Base-by-base conservation (phyloP, 2,888 invertebrate species). In the Kuschelorhynchus macadamiae region DNA sequence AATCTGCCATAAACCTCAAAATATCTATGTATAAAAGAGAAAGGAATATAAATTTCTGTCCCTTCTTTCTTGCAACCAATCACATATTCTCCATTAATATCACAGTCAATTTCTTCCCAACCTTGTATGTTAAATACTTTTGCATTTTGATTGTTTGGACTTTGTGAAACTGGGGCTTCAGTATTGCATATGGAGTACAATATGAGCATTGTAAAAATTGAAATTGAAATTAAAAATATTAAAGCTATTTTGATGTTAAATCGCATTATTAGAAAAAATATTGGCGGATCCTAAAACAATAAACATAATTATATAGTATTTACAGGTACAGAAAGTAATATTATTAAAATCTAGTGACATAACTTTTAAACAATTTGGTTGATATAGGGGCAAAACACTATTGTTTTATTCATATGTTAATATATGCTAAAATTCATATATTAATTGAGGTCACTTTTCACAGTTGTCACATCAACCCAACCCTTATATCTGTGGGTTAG, bases 1-100 rank as follows among this genome's bases (percentile, higher is more conserved):
- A 97, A 84, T 81, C 95, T 94, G 5, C 97, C 97, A 83, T 94
- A 95, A 44, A 95, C 92, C 89, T 97, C 97, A 85, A 97, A 97
- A 85, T 97, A 97, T 82, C 93, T 95, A 79, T 93, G 92, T 76
- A 97, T 87, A 81, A 97, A 96, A 46, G 94, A 92, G 85, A 97
- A 97, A 17, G 97, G 97, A 76, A 97, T 85, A 82, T 91, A 97
- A 25, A 97, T 92, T 85, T 96, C 95, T 76, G 91, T 91, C n/a
- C 89, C 81, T 74, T 81, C 80, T 64, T 80, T 80, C 12, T 77
- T 73, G 70, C 81, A 81, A 3, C 75, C 75, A 56, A 81, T 76
- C 7, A 77, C 68, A 67, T 92, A 93, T 79, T 95, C 94, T 39
- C 93, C 94, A 85, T 97, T 96, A 80, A 97, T 96, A 72, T 90